A percentile compares a stretch with the other conserved stretches of the same genome.
Evolutionary conservation across 2,113 vertebrate genomes (phyloP).

Genomic region (Malurus cyaneus): DNA sequence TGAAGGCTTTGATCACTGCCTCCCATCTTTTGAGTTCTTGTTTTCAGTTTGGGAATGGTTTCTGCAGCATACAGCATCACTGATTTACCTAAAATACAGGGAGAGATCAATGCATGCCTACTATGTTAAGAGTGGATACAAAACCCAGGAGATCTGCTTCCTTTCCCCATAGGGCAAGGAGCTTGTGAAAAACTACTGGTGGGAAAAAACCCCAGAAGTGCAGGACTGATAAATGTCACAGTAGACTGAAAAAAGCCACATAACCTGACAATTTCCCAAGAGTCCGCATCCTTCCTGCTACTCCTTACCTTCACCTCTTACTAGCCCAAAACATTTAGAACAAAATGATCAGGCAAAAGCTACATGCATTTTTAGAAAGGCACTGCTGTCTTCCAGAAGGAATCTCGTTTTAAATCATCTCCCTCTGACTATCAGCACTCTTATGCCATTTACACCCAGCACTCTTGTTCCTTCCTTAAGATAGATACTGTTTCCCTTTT

Average conservation of each 20-base stretch:
- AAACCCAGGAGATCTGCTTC: neutral
- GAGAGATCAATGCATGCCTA: neutral
- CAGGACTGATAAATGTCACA: neutral
- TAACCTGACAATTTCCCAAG: neutral
- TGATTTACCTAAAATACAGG: constrained; percentile 81
- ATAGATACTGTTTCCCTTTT: neutral
- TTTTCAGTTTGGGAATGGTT: constrained; percentile 97
- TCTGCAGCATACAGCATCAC: constrained; percentile 94
- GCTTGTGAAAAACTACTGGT: neutral
- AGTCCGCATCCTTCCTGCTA: neutral
- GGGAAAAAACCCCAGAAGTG: neutral
- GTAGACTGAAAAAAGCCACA: neutral
- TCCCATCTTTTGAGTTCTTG: constrained; percentile 90
- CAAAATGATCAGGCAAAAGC: neutral
- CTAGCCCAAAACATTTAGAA: neutral
- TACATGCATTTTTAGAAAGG: neutral
- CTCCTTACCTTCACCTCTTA: neutral
- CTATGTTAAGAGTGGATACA: neutral
- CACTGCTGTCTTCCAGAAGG: neutral
- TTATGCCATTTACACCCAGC: neutral
- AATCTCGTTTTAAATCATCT: neutral
- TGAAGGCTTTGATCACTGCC: constrained; percentile 84
- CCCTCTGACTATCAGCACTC: neutral
- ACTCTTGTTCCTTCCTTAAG: neutral
- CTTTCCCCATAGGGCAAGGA: neutral